Evolutionary conservation across 2,888 invertebrate genomes (phyloP).

Genomic region (Eupithecia abbreviata): DNA sequence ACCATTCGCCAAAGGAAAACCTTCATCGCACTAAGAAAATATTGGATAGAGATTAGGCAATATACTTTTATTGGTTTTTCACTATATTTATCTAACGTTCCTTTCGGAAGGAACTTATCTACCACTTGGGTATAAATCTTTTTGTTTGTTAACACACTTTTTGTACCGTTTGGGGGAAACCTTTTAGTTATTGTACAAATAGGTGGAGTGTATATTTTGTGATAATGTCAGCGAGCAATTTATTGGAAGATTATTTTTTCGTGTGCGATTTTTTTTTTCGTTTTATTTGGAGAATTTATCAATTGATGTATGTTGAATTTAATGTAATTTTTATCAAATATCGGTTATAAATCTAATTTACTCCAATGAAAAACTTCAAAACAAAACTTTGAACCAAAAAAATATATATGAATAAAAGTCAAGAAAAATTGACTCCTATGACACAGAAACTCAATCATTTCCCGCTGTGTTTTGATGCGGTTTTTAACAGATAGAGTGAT

Average conservation of each 20-base stretch:
- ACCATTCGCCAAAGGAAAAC: constrained; percentile 67
- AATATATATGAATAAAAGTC: background rate
- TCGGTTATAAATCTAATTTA: background rate
- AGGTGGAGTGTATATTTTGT: constrained; percentile 57
- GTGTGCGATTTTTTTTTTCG: constrained; percentile 50
- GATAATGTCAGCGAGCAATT: constrained; percentile 70
- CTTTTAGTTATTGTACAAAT: constrained; percentile 64
- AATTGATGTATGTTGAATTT: background rate
- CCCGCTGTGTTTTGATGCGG: too few species aligned
- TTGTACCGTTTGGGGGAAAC: constrained; percentile 51
- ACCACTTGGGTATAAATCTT: constrained; percentile 77
- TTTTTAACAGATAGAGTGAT: too few species aligned
- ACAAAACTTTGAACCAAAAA: background rate
- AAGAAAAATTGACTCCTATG: background rate
- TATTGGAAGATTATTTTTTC: constrained; percentile 62
- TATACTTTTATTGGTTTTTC: constrained; percentile 81
- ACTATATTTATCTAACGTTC: constrained; percentile 81
- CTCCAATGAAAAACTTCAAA: too few species aligned
- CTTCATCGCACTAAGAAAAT: constrained; percentile 80
- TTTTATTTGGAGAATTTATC: constrained; percentile 21
- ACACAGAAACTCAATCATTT: too few species aligned
- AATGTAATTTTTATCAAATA: background rate
- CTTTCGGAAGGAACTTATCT: constrained; percentile 70
- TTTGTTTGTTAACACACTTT: constrained; percentile 82
- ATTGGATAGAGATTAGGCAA: constrained; percentile 83